Conservation (phyloP, 2,888 invertebrate species). For the Agrochola circellaris region DNA sequence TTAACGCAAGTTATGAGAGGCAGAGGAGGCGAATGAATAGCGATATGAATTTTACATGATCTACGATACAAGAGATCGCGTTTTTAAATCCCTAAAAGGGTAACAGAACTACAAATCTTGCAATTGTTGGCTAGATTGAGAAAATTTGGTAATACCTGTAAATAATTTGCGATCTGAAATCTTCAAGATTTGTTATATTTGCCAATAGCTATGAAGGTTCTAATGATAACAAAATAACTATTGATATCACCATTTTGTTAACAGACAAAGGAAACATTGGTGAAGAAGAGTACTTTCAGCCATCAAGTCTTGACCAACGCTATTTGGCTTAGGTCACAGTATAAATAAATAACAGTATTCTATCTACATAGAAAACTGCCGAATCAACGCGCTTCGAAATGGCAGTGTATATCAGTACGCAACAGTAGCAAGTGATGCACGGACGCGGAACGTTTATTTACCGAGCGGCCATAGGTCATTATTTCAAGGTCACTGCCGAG, state of each 20-base stretch:
- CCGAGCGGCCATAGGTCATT: no score
- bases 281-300: background rate
- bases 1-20: constrained; percentile 58
- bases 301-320: background rate
- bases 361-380: no score
- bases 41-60: background rate
- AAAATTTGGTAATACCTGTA: background rate
- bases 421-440: no score
- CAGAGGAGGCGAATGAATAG: constrained; percentile 33
- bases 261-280: background rate
- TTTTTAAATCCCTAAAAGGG: background rate
- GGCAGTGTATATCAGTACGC: no score
- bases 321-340: no score
- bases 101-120: background rate
- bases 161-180: background rate
- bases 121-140: background rate
- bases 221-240: background rate
- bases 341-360: no score
- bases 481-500: no score
- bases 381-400: no score
- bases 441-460: no score
- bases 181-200: background rate
- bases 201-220: background rate
- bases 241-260: background rate
- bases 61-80: background rate